Conservation (phyloP, 2,797 vertebrate species). For the Toxotes lorentzi region DNA sequence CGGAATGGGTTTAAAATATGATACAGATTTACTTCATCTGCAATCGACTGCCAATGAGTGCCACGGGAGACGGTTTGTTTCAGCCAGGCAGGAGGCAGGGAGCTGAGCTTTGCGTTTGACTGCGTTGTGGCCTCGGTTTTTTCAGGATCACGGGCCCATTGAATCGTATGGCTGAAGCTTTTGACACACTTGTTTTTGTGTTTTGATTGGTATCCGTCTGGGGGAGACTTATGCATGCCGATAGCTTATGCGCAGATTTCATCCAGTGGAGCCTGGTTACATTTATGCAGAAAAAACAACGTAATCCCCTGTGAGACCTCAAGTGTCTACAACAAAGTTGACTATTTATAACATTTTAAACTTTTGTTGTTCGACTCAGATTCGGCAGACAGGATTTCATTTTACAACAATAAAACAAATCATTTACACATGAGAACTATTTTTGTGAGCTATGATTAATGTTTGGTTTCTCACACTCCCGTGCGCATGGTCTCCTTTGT, state of each 20-base stretch:
- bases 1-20: conserved; percentile 81
- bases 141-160: conserved; percentile 59
- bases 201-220: conserved; percentile 56
- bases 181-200: conserved; percentile 62
- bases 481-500: background rate
- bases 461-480: background rate
- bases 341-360: background rate
- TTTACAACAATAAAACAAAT: background rate
- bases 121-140: conserved; percentile 50
- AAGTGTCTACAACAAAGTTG: background rate
- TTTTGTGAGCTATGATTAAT: background rate
- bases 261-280: conserved; percentile 16
- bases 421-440: background rate
- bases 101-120: conserved; percentile 46
- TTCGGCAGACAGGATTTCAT: background rate
- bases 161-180: conserved; percentile 46
- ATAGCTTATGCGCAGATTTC: conserved; percentile 37
- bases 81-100: conserved; percentile 29
- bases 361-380: conserved; percentile 10
- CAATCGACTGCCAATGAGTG: conserved; percentile 75
- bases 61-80: conserved; percentile 57
- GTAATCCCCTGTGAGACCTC: conserved; percentile 10
- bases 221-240: conserved; percentile 37
- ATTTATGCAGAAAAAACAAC: conserved; percentile 14
- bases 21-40: conserved; percentile 87